Evolutionary conservation across 2,888 invertebrate genomes (phyloP).

Genomic region (Gandaritis pyraliata): DNA sequence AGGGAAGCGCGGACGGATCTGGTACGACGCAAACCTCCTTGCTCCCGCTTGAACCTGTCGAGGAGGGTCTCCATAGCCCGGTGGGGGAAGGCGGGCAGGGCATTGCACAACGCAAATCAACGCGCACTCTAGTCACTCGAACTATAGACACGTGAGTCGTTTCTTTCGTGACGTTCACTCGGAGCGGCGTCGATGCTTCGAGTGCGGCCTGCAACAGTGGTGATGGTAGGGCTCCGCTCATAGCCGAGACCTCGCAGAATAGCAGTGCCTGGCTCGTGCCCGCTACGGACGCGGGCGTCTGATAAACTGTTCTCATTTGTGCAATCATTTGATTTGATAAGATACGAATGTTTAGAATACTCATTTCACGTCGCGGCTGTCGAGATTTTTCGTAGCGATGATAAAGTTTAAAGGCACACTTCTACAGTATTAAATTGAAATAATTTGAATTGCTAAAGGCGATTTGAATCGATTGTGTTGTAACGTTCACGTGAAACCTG

Average conservation of each 20-base stretch:
- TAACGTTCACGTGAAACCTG: slow-evolving; percentile 47
- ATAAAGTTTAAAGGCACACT: slow-evolving; percentile 54
- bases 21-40: slow-evolving; percentile 84
- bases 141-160: slow-evolving; percentile 79
- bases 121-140: slow-evolving; percentile 79
- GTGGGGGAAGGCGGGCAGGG: slow-evolving; percentile 70
- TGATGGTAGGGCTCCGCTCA: slow-evolving; percentile 62
- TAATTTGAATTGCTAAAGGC: slow-evolving; percentile 1
- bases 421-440: neutral
- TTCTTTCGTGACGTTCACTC: slow-evolving; percentile 79
- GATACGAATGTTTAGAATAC: slow-evolving; percentile 73
- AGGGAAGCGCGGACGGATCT: slow-evolving; percentile 89
- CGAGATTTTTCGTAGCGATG: slow-evolving; percentile 71
- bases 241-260: slow-evolving; percentile 59
- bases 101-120: slow-evolving; percentile 80
- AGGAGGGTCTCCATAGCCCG: slow-evolving; percentile 83
- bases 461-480: slow-evolving; percentile 41
- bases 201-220: slow-evolving; percentile 73
- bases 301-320: slow-evolving; percentile 78
- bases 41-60: slow-evolving; percentile 80
- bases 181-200: slow-evolving; percentile 69
- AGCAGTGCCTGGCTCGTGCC: slow-evolving; percentile 50
- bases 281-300: slow-evolving; percentile 52
- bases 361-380: slow-evolving; percentile 67
- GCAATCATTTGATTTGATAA: slow-evolving; percentile 78